These are phyloP conservation scores for Argyresthia albistria DNA, from an alignment of 2,888 invertebrate genomes.

Conservation along the genomic window DNA sequence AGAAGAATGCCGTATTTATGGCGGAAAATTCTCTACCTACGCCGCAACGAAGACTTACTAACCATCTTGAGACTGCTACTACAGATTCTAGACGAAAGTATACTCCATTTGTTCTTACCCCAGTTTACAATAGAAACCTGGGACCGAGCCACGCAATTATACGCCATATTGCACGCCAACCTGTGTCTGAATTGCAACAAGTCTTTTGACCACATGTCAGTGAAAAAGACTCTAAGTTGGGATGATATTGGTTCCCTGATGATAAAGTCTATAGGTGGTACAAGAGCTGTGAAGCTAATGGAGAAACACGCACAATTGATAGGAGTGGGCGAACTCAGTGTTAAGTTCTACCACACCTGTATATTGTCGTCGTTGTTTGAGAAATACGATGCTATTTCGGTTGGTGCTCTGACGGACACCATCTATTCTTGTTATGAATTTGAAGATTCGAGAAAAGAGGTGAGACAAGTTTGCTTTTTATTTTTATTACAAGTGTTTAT, in stretches of 20 bases:
- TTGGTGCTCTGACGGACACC: constrained; percentile 43
- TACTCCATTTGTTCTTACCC: constrained; percentile 67
- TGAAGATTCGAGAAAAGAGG: constrained; percentile 49
- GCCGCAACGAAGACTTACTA: constrained; percentile 59
- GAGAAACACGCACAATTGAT: constrained; percentile 68
- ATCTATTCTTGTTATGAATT: constrained; percentile 48
- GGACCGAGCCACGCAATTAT: constrained; percentile 68
- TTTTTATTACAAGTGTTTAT: no score
- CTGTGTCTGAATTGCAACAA: constrained; percentile 76
- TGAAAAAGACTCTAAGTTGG: constrained; percentile 71
- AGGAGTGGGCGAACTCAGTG: constrained; percentile 69
- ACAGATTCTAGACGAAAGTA: constrained; percentile 72
- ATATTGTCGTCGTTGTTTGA: constrained; percentile 59
- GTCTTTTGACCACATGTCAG: constrained; percentile 50
- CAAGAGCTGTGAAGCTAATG: constrained; percentile 69
- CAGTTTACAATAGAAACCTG: constrained; percentile 73
- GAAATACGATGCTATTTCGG: constrained; percentile 43
- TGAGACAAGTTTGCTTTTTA: constrained; percentile 16
- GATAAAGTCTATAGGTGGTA: constrained; percentile 74
- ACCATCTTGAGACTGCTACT: constrained; percentile 69
- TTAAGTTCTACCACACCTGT: constrained; percentile 74
- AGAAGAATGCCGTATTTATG: constrained; percentile 76
- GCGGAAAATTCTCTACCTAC: constrained; percentile 68
- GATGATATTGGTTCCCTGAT: constrained; percentile 71
- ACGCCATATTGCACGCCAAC: constrained; percentile 68